Percentiles rank a stretch among this genome's conserved stretches.
Evolutionary conservation across 2,888 invertebrate genomes (phyloP).

Genomic region (Drosophila mulleri): DNA sequence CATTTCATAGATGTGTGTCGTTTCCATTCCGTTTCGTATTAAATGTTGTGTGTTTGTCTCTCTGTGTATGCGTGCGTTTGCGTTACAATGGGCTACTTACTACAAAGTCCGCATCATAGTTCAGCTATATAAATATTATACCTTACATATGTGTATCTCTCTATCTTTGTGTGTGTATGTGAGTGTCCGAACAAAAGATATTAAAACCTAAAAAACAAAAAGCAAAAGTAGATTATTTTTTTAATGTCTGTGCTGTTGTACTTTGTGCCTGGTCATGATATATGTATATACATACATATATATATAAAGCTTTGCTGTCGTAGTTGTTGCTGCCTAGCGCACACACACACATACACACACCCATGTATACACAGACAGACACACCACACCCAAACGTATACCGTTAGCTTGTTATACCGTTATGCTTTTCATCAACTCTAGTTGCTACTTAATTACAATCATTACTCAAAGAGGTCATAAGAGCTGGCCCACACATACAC

Average conservation of each 20-base stretch:
- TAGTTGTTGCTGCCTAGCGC: slow-evolving; percentile 43
- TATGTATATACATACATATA: slow-evolving; percentile 43
- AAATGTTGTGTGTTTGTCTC: slow-evolving; percentile 48
- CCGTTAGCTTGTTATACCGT: slow-evolving; percentile 56
- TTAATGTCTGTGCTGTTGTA: slow-evolving; percentile 58
- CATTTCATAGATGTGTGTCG: slow-evolving; percentile 49
- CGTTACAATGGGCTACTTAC: slow-evolving; percentile 12
- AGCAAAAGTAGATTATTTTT: slow-evolving; percentile 51
- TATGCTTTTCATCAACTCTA: slow-evolving; percentile 76
- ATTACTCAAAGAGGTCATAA: slow-evolving; percentile 73
- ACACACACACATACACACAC: slow-evolving; percentile 19
- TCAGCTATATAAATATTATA: slow-evolving; percentile 45
- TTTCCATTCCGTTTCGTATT: slow-evolving; percentile 56
- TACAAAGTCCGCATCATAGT: slow-evolving; percentile 46
- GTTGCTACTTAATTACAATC: slow-evolving; percentile 78
- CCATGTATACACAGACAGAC: slow-evolving; percentile 1
- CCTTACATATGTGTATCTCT: slow-evolving; percentile 32
- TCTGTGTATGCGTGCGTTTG: slow-evolving; percentile 39
- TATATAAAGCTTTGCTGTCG: slow-evolving; percentile 59
- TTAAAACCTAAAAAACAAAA: slow-evolving; percentile 54
- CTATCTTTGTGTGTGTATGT: not conserved
- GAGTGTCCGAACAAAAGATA: slow-evolving; percentile 42
- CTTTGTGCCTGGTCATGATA: slow-evolving; percentile 73
- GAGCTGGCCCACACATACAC: slow-evolving; percentile 39
- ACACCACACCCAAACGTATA: slow-evolving; percentile 48